Percentiles rank a stretch among this genome's conserved stretches.
phyloP scores from a whole-genome alignment of 2,888 invertebrate species.

The Digitonthophagus gazella region DNA sequence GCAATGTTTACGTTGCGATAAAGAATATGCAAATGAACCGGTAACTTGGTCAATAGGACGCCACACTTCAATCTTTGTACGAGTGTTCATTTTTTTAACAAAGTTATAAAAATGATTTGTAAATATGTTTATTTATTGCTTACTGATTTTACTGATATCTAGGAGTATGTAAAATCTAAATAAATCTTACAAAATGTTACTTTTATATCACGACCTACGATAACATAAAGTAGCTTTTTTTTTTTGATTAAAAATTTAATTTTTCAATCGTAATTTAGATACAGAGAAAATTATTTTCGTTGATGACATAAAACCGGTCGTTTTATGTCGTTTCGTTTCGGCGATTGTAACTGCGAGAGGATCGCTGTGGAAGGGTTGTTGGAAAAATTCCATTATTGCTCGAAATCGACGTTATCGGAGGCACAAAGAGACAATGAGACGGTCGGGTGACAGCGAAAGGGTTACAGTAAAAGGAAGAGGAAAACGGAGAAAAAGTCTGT shows the following conservation, averaged over 20 bases:
- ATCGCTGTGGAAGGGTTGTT: not conserved
- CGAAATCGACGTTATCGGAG: slow-evolving; percentile 29
- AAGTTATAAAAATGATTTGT: not conserved
- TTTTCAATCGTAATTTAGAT: too few species aligned
- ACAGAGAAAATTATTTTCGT: too few species aligned
- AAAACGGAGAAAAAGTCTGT: slow-evolving; percentile 39
- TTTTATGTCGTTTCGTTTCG: not conserved
- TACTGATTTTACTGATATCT: not conserved
- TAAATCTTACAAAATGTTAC: too few species aligned
- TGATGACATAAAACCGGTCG: not conserved
- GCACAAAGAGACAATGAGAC: slow-evolving; percentile 41
- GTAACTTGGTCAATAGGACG: not conserved
- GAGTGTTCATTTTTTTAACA: not conserved
- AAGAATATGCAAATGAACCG: not conserved
- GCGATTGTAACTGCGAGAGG: not conserved
- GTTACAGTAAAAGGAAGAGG: slow-evolving; percentile 48
- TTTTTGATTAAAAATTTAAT: not conserved
- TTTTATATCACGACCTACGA: too few species aligned
- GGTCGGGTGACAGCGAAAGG: slow-evolving; percentile 45
- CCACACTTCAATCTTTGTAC: not conserved
- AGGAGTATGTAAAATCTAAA: not conserved
- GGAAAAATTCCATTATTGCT: slow-evolving; percentile 41
- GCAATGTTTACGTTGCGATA: not conserved
- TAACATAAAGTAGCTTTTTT: too few species aligned
- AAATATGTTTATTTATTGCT: not conserved